phyloP scores from a whole-genome alignment of 2,797 vertebrate genomes.

The Parotocinclus haroldoi region DNA sequence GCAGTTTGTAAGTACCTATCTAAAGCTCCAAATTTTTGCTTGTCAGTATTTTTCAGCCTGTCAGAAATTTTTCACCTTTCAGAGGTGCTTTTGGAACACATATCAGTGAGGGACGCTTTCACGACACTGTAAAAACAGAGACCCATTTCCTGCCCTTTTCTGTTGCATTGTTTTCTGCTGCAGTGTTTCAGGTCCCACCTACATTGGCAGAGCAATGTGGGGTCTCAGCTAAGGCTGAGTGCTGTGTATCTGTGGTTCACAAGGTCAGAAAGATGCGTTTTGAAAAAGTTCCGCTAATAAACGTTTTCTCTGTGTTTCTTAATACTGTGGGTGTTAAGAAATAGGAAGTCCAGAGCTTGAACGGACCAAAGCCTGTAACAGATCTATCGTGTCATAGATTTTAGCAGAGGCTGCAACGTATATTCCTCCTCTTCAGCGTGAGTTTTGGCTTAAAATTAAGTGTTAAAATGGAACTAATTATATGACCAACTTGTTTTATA shows the following conservation, averaged over 20 bases:
- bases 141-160: slow-evolving; percentile 3
- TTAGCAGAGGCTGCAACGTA: neutral
- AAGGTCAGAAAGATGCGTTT: too few relatives aligned
- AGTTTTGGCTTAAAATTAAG: neutral
- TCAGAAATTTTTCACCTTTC: neutral
- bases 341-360: slow-evolving; percentile 28
- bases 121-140: neutral
- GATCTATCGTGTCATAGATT: neutral
- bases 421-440: neutral
- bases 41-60: neutral
- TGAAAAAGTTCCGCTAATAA: neutral
- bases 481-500: neutral
- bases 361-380: neutral
- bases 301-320: slow-evolving; percentile 22
- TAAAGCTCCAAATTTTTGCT: neutral
- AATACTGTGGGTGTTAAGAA: slow-evolving; percentile 25
- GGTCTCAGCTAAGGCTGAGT: neutral
- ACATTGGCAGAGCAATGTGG: neutral
- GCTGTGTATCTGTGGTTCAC: too few relatives aligned
- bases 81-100: neutral
- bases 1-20: slow-evolving; percentile 6
- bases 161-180: neutral
- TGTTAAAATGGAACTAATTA: too few relatives aligned
- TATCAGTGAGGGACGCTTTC: neutral
- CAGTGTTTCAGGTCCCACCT: neutral